Evolutionary conservation across 2,797 vertebrate genomes (phyloP), one percentile per base, ranked within the genome.

Genomic region (Arnoldichthys spilopterus): DNA sequence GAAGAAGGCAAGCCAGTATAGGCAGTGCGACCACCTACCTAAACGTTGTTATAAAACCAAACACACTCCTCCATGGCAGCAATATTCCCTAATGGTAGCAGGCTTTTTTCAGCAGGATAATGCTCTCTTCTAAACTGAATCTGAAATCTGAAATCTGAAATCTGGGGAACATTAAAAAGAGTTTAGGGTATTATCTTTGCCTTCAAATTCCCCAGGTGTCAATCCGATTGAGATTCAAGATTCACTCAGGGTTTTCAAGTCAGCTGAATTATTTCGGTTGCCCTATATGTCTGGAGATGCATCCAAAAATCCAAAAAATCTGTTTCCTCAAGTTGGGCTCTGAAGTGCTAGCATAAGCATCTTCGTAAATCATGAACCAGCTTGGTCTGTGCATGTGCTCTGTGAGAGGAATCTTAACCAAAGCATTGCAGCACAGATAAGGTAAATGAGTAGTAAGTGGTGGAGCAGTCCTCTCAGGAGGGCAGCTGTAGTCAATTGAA

Each of bases 281-380:
- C 47, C 58, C 76, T 64, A 47, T 24, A 54, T 72, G n/a, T 30
- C 49, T 71, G 54, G 30, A 56, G 30, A 56, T 15, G 28, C 20
- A 37, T 45, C 30, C 56, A 77, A 76, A 74, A 77, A 77, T 75
- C 69, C 62, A 32, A 40, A 83, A 88, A 87, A 73, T 88, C 84
- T 69, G 32, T 83, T 78, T 85, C 80, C 82, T 81, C 73, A 67
- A 77, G 85, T 86, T 74, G 64, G 81, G 71, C 80, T 83, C 56
- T 80, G 68, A 89, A 89, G 82, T 82, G 84, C 84, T 82, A 49
- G 72, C 83, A 83, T 88, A 85, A 85, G 88, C 86, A 88, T 78
- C 77, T 89, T 88, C 72, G 20, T 73, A 86, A 90, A 86, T 80
- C 88, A 83, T 86, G 88, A 63, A 40, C 72, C 77, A 80, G 45